A percentile compares a stretch with the other conserved stretches of the same genome.
Conservation (phyloP, 1,140 invertebrate species). For the Musca domestica region DNA sequence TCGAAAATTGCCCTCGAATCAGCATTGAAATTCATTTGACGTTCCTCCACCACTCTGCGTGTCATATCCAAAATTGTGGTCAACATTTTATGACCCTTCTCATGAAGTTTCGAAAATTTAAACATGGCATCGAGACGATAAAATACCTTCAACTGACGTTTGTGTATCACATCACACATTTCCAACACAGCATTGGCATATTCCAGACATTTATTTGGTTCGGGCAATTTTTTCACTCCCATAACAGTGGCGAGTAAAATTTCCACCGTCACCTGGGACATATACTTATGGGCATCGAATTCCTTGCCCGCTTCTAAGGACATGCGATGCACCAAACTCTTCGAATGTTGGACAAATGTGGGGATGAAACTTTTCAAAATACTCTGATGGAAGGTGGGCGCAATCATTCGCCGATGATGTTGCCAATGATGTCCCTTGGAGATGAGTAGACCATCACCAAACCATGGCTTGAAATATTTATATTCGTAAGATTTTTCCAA, state of each 20-base stretch:
- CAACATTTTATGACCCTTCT: slow-evolving; percentile 59
- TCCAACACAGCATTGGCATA: slow-evolving; percentile 71
- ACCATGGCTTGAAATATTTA: slow-evolving; percentile 80
- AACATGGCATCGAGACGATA: slow-evolving; percentile 59
- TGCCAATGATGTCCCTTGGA: slow-evolving; percentile 78
- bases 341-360: slow-evolving; percentile 78
- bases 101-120: slow-evolving; percentile 57
- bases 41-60: slow-evolving; percentile 60
- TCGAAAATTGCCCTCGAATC: slow-evolving; percentile 14
- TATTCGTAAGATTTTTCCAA: slow-evolving; percentile 77
- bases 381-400: slow-evolving; percentile 86
- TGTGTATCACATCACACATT: slow-evolving; percentile 67
- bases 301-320: slow-evolving; percentile 59
- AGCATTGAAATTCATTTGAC: slow-evolving; percentile 15
- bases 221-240: slow-evolving; percentile 63
- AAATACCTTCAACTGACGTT: slow-evolving; percentile 61
- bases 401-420: slow-evolving; percentile 77
- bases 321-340: slow-evolving; percentile 66
- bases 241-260: slow-evolving; percentile 78
- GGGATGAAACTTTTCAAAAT: slow-evolving; percentile 84
- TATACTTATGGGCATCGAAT: slow-evolving; percentile 78
- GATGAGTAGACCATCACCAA: slow-evolving; percentile 79
- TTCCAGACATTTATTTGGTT: slow-evolving; percentile 61
- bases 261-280: slow-evolving; percentile 79
- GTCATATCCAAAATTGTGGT: slow-evolving; percentile 63